Evolutionary conservation across 1,140 invertebrate genomes (phyloP).

Genomic region (Chrysomallon squamiferum): DNA sequence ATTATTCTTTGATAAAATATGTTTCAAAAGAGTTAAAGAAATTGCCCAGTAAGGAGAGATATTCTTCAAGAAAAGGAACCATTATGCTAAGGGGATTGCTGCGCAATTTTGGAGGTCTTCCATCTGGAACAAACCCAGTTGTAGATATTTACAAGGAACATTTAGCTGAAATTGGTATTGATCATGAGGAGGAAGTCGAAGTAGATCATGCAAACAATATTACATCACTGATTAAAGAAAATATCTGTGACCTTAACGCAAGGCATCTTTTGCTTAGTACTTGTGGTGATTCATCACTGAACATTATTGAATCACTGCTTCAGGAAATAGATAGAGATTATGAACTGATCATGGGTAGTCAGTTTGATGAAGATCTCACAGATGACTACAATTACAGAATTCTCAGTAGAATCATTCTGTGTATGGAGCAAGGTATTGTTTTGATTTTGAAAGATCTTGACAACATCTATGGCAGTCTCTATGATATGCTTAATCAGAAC

Average conservation of each 20-base stretch:
- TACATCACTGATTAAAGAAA: slow-evolving; percentile 29
- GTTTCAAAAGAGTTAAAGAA: slow-evolving; percentile 16
- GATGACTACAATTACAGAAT: slow-evolving; percentile 48
- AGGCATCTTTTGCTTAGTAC: slow-evolving; percentile 40
- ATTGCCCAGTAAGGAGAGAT: neutral
- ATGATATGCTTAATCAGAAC: slow-evolving; percentile 55
- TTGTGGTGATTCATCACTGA: slow-evolving; percentile 31
- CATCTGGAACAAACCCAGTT: slow-evolving; percentile 15
- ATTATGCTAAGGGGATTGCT: slow-evolving; percentile 21
- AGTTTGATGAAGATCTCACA: slow-evolving; percentile 42
- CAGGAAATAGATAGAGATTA: slow-evolving; percentile 16
- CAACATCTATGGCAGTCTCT: slow-evolving; percentile 50
- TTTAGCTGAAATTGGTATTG: neutral
- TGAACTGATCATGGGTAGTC: slow-evolving; percentile 43
- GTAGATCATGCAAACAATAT: neutral
- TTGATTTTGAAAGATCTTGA: slow-evolving; percentile 46
- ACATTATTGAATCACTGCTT: slow-evolving; percentile 25
- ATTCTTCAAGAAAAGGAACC: slow-evolving; percentile 2
- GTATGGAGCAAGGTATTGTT: slow-evolving; percentile 49
- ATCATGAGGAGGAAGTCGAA: neutral
- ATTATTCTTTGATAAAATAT: slow-evolving; percentile 50
- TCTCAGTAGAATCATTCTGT: slow-evolving; percentile 47
- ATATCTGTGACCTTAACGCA: slow-evolving; percentile 24
- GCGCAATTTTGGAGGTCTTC: slow-evolving; percentile 46
- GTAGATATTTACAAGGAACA: slow-evolving; percentile 13